Base-by-base conservation (phyloP, 2,797 vertebrate genomes). In the Brachymystax lenok region DNA sequence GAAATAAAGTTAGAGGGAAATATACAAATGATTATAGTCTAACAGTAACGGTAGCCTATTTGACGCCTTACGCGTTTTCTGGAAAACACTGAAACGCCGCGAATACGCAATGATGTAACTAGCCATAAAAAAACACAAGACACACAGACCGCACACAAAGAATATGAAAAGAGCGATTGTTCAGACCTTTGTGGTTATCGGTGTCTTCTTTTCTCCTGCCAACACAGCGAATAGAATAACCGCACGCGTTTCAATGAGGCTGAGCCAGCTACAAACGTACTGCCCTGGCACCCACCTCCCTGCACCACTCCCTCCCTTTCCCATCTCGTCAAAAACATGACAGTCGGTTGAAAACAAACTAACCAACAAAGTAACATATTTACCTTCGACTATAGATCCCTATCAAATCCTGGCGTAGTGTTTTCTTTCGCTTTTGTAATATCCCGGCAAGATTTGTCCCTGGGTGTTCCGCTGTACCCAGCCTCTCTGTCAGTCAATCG, bases 401-500 rank as follows among this genome's bases (percentile, higher is more conserved):
- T 30, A 61, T 13, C 54, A 56, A 73, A 64, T 78, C 33, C 40
- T 46, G 10, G 40, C 10, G 71, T 64, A 80, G 50, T 87, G 77
- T 85, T 77, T 79, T 73, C 61, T 74, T 68, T 19, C 73, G 79
- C 77, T 76, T 67, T 79, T 80, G 77, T 72, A 71, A 4, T 84
- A 68, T 82, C 76, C 85, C 56, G 19, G 75, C 73, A 52, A 85
- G 80, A 68, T 80, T 73, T 61, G 80, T 78, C 74, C 74, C 77
- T 46, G 84, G 28, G n/a, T 70, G 68, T 75, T 84, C 54, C 13
- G 79, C 88, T 78, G 78, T 85, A 81, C 84, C 79, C 82, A 80
- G 85, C 82, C 81, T 85, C 77, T 82, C 77, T 79, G 93, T 92
- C 92, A 82, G 89, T 93, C 94, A 89, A 93, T 85, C 91, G 89